phyloP scores from a whole-genome alignment of 37 sponge, comb jelly and placozoan genomes.

The Halichondria panicea region DNA sequence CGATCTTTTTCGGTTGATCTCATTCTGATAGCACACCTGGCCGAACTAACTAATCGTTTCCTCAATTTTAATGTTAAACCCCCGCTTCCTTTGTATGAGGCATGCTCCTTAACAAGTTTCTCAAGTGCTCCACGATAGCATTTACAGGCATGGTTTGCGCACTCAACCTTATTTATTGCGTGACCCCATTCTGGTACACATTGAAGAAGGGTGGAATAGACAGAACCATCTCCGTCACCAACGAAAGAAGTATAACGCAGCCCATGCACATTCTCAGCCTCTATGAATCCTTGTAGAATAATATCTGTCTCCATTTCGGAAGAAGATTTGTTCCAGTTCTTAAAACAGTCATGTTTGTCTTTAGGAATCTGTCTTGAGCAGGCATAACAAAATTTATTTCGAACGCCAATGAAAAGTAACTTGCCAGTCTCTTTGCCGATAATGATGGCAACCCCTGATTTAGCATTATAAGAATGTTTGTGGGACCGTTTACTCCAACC shows the following conservation, averaged over 20 bases:
- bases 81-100: conserved; percentile 43
- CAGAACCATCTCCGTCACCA: conserved; percentile 55
- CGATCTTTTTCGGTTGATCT: conserved; percentile 13
- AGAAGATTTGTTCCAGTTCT: conserved; percentile 22
- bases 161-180: conserved; percentile 30
- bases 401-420: conserved; percentile 13
- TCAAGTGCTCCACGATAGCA: conserved; percentile 30
- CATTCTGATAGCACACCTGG: conserved; percentile 46
- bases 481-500: conserved; percentile 26
- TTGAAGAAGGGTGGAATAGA: conserved; percentile 29
- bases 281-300: conserved; percentile 45
- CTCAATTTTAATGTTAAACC: conserved; percentile 27
- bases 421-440: conserved; percentile 7
- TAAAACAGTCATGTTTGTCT: neutral
- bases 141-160: conserved; percentile 61
- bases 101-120: conserved; percentile 23
- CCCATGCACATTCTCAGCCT: conserved; percentile 35
- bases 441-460: conserved; percentile 16
- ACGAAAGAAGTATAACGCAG: conserved; percentile 32
- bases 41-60: conserved; percentile 23
- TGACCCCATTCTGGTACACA: conserved; percentile 33
- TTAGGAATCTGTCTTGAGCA: neutral
- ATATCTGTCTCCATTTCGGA: conserved; percentile 48
- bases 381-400: neutral
- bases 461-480: conserved; percentile 18